Conservation (phyloP, 2,113 vertebrate genomes). For the Aphyosemion australe region DNA sequence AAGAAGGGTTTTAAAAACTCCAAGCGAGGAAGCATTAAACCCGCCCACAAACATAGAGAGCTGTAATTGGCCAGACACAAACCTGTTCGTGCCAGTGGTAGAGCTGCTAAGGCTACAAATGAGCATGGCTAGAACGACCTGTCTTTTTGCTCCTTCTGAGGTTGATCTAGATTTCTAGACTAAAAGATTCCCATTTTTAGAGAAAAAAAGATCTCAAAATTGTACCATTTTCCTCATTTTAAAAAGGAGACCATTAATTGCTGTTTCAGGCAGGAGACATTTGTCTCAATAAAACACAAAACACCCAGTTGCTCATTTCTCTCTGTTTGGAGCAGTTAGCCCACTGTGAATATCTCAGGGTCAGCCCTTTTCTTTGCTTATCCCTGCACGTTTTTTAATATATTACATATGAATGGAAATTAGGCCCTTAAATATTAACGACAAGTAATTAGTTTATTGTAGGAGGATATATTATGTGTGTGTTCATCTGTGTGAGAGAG, state of each 20-base stretch:
- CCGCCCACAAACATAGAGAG: too few species aligned
- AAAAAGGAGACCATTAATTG: conserved; percentile 70
- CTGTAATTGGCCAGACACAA: too few species aligned
- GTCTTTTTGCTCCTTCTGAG: too few species aligned
- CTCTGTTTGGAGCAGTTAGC: conserved; percentile 60
- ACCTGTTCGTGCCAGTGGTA: too few species aligned
- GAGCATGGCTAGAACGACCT: too few species aligned
- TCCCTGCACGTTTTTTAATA: conserved; percentile 72
- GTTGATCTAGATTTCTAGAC: too few species aligned
- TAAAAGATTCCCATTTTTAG: too few species aligned
- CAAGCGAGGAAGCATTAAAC: too few species aligned
- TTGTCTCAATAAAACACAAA: conserved; percentile 80
- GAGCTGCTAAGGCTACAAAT: too few species aligned
- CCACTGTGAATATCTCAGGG: conserved; percentile 64
- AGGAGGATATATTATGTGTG: conserved; percentile 61
- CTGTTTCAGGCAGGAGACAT: conserved; percentile 65
- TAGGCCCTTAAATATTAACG: conserved; percentile 82
- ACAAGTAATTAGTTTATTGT: conserved; percentile 83
- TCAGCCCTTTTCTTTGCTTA: conserved; percentile 70
- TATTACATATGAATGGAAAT: conserved; percentile 78
- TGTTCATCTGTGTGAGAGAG: conserved; percentile 48
- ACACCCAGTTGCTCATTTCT: conserved; percentile 69
- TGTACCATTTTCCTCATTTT: conserved; percentile 57
- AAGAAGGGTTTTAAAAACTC: too few species aligned
- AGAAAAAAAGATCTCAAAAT: conserved; percentile 28